Evolutionary conservation across 2,888 invertebrate genomes (phyloP), one percentile per base, ranked within the genome.

Genomic region (Plebejus anna): DNA sequence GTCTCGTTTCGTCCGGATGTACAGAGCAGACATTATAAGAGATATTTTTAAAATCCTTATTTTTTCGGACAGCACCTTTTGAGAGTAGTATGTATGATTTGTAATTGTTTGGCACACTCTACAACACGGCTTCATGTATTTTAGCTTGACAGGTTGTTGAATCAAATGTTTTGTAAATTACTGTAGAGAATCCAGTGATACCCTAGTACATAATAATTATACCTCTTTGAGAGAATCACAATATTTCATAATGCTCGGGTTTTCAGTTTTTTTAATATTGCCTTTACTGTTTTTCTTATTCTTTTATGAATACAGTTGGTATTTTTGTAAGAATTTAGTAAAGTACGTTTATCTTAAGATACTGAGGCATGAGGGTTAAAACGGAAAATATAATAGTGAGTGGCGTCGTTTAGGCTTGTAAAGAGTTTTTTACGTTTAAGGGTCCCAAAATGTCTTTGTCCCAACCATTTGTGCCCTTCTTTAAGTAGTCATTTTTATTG

Each of bases 1-100:
- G 76, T 80, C 81, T 79, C 80, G 82, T 81, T 80, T 80, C 79
- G 77, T 80, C 79, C 11, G 73, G 22, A 55, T 73, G 28, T 28
- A 78, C 77, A 81, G 79, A 80, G 77, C 42, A 78, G 70, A n/a
- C 75, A 55, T 28, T 76, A 11, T 5, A 38, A 77, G 70, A 79
- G 73, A 76, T 13, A 70, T 57, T 61, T 59, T 7, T 0, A 59
- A 59, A 59, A 59, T 4, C 0, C 3, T 11, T 9, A 42, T 59
- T 59, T 22, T 22, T 7, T 1, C n/a, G 1, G 13, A 55, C 51
- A 1, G 51, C 51, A 3, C 11, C 13, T 13, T 55, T 55, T 16
- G 0, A 55, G 0, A 16, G 4, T 42, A 13, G 42, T 42, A 47
- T 11, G 11, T 22, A 59, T 59, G n/a, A 59, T n/a, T 1, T 38